Evolutionary conservation across 2,113 vertebrate species (phyloP).

Genomic region (Eudyptes chrysolophus): DNA sequence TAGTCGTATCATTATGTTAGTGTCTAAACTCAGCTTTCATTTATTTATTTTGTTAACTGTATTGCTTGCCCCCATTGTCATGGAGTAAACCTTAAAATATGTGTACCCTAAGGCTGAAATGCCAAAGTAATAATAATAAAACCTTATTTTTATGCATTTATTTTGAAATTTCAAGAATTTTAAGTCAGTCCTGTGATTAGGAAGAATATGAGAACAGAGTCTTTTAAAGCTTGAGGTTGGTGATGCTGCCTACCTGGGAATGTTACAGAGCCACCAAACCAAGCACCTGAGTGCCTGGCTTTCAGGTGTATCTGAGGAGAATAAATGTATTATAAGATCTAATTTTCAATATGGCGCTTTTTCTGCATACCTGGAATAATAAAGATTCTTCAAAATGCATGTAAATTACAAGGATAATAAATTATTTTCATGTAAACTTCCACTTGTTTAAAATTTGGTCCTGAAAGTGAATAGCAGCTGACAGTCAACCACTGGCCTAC

Average conservation of each 20-base stretch:
- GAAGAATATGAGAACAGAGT: not conserved
- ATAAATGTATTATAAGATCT: not conserved
- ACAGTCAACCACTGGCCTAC: not conserved
- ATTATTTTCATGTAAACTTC: not conserved
- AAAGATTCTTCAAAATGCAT: not conserved
- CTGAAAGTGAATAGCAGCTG: not conserved
- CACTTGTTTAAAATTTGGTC: not conserved
- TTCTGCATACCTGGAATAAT: not conserved
- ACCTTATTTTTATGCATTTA: not conserved
- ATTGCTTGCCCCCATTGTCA: not conserved
- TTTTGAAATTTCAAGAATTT: not conserved
- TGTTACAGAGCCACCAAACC: not conserved
- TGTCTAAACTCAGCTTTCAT: not conserved
- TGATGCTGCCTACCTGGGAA: not conserved
- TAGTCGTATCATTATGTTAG: not conserved
- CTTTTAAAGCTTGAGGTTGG: not conserved
- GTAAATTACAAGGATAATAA: not conserved
- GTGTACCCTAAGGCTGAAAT: not conserved
- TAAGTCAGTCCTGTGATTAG: not conserved
- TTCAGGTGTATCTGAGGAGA: not conserved
- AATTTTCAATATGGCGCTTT: not conserved
- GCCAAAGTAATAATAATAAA: not conserved
- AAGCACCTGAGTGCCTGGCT: not conserved
- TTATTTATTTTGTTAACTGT: not conserved
- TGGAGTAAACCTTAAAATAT: not conserved